Conservation (phyloP, 2,113 vertebrate species). For the Pipa parva region DNA sequence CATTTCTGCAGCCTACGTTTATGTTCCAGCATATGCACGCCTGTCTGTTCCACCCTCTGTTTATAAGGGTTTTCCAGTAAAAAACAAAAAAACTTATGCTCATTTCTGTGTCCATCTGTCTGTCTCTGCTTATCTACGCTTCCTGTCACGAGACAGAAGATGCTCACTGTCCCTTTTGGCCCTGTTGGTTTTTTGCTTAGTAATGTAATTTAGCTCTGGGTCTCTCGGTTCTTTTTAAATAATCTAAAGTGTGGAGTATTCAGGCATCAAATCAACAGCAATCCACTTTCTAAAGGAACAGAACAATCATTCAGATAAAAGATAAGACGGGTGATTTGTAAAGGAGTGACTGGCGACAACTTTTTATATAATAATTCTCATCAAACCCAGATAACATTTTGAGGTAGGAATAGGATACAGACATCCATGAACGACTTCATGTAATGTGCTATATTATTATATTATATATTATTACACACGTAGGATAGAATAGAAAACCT, state of each 20-base stretch:
- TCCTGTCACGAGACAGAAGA: constrained; percentile 3
- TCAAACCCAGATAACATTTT: too few relatives aligned
- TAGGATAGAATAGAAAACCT: too few relatives aligned
- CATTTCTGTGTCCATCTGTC: constrained; percentile 11
- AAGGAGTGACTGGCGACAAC: too few relatives aligned
- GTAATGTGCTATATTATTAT: too few relatives aligned
- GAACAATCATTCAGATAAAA: too few relatives aligned
- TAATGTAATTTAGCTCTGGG: background rate
- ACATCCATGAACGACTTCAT: too few relatives aligned
- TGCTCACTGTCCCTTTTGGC: background rate
- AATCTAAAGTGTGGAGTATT: background rate
- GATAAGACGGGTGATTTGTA: too few relatives aligned
- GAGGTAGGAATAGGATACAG: too few relatives aligned
- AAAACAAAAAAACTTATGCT: constrained; percentile 16
- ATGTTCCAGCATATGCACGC: constrained; percentile 3
- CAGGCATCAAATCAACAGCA: background rate
- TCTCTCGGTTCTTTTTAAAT: background rate
- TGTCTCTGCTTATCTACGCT: background rate
- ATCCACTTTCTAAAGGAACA: background rate
- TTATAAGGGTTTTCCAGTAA: background rate
- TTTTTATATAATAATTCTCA: too few relatives aligned
- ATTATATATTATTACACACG: too few relatives aligned
- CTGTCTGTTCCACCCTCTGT: constrained; percentile 17
- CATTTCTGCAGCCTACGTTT: background rate
- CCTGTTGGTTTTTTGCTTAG: background rate